Base-by-base conservation (phyloP, 2,888 invertebrate species). In the Automeris io region DNA sequence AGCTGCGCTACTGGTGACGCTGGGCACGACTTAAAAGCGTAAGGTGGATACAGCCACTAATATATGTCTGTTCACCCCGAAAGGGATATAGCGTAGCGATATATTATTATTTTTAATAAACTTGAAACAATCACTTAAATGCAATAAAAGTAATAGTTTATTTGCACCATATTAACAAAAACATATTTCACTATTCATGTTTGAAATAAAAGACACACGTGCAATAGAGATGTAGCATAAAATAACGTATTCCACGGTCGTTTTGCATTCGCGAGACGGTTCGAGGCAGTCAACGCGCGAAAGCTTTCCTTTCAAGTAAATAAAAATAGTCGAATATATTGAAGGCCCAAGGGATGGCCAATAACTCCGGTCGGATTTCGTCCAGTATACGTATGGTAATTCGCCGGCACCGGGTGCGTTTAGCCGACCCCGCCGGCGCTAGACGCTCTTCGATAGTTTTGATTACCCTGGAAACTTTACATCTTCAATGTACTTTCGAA, bases 271-370 rank as follows among this genome's bases (percentile, higher is more conserved):
- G 61, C 53, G 57, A 64, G 63, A 54, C 56, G 57, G 53, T 48
- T 59, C 55, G 50, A 46, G 52, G 51, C 53, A 65, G 61, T 60
- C 63, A 61, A 60, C 61, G 64, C 54, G 61, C 56, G 63, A 63
- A 71, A 70, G 69, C 68, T 66, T 59, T 55, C 57, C 69, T 64
- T 65, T 68, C 73, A 61, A 66, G 69, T 75, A 74, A 77, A 78
- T 77, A 76, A 79, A 81, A 76, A 76, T 81, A 77, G 69, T 69
- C 62, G 74, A 74, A 77, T 78, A 80, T 80, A 77, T 75, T 70
- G 72, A 69, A 69, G 60, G 62, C 82, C 66, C 79, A 47, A 57
- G 80, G 79, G 83, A 80, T 64, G 71, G 73, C 75, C 82, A 78
- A 81, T 80, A 81, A 73, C 72, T 79, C 70, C 51, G 57, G 56